These are phyloP conservation scores for Podocnemis expansa DNA, from an alignment of 2,113 vertebrate genomes.

Conservation along the genomic window DNA sequence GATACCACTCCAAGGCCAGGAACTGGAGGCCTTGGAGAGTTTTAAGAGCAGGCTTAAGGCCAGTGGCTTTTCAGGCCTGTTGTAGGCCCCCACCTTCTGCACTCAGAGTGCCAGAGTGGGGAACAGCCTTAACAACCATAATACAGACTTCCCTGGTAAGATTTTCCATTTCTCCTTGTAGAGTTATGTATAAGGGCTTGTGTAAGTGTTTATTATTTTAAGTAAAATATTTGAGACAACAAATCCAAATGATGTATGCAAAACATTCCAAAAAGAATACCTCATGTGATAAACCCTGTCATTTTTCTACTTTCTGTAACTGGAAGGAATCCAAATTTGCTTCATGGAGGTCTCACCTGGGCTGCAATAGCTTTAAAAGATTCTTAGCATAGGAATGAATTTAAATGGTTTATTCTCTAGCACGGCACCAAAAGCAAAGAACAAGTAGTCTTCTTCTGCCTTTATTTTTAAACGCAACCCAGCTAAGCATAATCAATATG, in stretches of 20 bases:
- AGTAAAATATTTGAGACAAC: conserved; percentile 13
- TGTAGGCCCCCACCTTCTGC: no score
- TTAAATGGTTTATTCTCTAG: conserved; percentile 36
- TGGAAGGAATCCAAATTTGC: conserved; percentile 27
- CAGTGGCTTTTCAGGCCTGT: no score
- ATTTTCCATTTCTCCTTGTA: neutral
- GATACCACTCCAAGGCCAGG: no score
- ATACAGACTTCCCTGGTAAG: neutral
- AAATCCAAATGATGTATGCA: conserved; percentile 28
- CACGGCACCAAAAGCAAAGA: conserved; percentile 23
- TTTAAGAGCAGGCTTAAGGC: no score
- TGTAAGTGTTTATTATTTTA: neutral
- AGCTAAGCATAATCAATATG: conserved; percentile 22
- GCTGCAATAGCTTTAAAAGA: conserved; percentile 42
- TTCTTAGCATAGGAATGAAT: conserved; percentile 43
- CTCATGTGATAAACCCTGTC: neutral
- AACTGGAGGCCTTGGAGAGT: no score
- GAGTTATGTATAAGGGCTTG: neutral
- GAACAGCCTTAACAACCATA: no score
- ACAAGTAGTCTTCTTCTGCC: conserved; percentile 18
- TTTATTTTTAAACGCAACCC: conserved; percentile 58
- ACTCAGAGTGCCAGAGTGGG: no score
- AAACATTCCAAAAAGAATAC: conserved; percentile 11
- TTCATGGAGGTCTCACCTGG: conserved; percentile 42
- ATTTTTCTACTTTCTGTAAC: neutral